Conservation (phyloP, 2,113 vertebrate genomes). For the Nipponia nippon region DNA sequence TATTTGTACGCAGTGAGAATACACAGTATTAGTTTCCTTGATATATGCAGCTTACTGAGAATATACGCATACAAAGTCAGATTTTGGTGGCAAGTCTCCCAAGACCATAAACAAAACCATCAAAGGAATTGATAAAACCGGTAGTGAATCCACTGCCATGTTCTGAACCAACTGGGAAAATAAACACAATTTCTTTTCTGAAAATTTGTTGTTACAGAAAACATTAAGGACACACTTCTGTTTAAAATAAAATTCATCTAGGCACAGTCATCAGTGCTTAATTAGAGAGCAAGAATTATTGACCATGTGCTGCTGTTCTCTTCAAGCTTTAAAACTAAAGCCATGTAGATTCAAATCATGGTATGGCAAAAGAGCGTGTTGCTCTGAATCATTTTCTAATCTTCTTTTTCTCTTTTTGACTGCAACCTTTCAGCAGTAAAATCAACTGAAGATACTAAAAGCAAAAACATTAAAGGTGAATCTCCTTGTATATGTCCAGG, state of each 20-base stretch:
- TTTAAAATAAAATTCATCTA: conserved; percentile 58
- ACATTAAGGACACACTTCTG: conserved; percentile 32
- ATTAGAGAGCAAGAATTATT: conserved; percentile 68
- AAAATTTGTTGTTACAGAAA: conserved; percentile 30
- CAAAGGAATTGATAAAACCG: neutral
- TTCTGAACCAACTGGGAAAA: neutral
- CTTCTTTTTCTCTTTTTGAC: neutral
- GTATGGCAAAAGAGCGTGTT: neutral
- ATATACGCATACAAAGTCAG: neutral
- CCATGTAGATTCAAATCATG: neutral
- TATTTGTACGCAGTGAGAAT: neutral
- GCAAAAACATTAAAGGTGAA: neutral
- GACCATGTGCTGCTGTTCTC: neutral
- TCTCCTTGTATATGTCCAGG: neutral
- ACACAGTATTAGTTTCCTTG: neutral
- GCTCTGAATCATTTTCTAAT: neutral
- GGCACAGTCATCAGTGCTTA: conserved; percentile 49
- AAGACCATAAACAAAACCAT: neutral
- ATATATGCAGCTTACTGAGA: neutral
- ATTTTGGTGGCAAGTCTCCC: neutral
- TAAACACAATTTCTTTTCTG: neutral
- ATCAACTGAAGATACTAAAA: conserved; percentile 19
- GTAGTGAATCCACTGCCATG: neutral
- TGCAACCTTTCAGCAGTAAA: conserved; percentile 1
- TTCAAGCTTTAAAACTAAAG: conserved; percentile 13